Evolutionary conservation across 2,888 invertebrate species (phyloP), one percentile per base, ranked within the genome.

Genomic region (Netelia inedita): DNA sequence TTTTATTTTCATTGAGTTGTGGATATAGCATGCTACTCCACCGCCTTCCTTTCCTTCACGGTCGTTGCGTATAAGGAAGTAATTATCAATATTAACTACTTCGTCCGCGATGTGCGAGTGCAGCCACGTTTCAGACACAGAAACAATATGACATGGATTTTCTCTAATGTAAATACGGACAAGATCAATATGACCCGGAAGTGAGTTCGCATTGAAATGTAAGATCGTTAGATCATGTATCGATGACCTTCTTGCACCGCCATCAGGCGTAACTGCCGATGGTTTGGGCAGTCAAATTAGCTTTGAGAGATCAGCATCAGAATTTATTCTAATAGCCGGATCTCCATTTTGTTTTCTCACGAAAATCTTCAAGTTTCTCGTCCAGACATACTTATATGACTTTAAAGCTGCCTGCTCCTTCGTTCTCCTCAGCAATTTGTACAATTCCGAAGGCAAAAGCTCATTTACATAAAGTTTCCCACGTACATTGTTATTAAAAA

Each of bases 121-220:
- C 0, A 80, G 73, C 73, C 73, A 80, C 0, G 73, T 61, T 21
- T 80, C 80, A 0, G 73, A 73, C 5, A 65, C 21, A 41, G 73
- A 61, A 0, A 80, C 63, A 11, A 63, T 21, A 11, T 74, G 74
- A 10, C 8, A 28, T 1, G 11, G n/a, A 1, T 63, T 2, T 11
- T 10, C 3, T 1, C 21, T 10, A 0, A 61, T 16, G 11, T 74
- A 23, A 3, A 46, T 46, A 16, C 35, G 14, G 0, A 74, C 19
- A 16, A 35, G 55, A 57, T 71, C 71, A 14, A 71, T 71, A 11
- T 57, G 71, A 5, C 35, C 53, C 0, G 46, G 5, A 6, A 71
- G 3, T 0, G 71, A 71, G 3, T 69, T 69, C 0, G 55, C 55
- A 9, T 69, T 55, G 0, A 69, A 43, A 28, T 74, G 43, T 16